Evolutionary conservation across 2,113 vertebrate species (phyloP), one percentile per base, ranked within the genome.

Genomic region (Piprites chloris): DNA sequence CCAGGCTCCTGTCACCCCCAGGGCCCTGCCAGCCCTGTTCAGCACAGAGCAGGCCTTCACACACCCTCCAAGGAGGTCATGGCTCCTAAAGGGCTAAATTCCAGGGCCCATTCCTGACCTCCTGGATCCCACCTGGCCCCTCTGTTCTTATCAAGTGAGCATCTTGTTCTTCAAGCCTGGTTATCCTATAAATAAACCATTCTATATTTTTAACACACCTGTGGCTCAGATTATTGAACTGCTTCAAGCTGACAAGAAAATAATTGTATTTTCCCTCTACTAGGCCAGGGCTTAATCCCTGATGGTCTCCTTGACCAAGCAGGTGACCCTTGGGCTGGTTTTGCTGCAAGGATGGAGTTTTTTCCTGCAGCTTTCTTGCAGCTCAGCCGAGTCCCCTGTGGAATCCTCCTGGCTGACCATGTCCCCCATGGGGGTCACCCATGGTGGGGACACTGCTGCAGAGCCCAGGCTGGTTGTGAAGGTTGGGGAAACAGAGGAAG

Each of bases 181-280:
- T 58, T 46, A 50, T 5, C 23, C 56, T 94, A 77, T 93, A 96
- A 96, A 97, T 95, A 97, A 96, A 96, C n/a, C 3, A 9, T 42
- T 86, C 73, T 46, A 0, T 53, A 42, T 87, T 87, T 71, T 82
- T 37, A 90, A 62, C 56, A 30, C 18, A 33, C 15, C 44, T 32
- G 1, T 18, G 56, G 17, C 65, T 96, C 30, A 12, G 82, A 53
- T 35, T 73, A 6, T 2, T 74, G 75, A 66, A 21, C 27, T 30
- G 42, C 39, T 67, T 46, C 68, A 27, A 49, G 20, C 66, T 69
- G 52, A 35, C 49, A 56, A 75, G 15, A 53, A 83, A 80, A 35
- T 1, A 39, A n/a, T 46, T 35, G 11, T 4, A 7, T 35, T 67
- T 89, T 66, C 50, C 28, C 19, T 62, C 12, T 16, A 5, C 15